Evolutionary conservation across 92 coral and sea anemone species (phyloP).

Genomic region (Pocillopora grandis): DNA sequence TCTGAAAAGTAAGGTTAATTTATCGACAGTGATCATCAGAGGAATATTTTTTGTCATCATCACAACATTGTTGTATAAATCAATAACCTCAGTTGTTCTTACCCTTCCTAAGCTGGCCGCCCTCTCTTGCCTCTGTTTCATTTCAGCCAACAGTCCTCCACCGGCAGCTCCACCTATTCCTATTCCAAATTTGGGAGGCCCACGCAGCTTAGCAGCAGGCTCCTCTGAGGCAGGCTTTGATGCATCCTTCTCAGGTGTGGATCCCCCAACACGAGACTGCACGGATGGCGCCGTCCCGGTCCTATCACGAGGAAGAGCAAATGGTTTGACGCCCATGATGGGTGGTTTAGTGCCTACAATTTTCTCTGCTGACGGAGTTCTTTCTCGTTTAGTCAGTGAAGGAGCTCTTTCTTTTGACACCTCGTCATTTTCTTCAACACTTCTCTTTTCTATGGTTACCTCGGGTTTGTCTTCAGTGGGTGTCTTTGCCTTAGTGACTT

Average conservation of each 20-base stretch:
- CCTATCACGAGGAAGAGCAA: slow-evolving; percentile 69
- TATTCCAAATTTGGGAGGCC: slow-evolving; percentile 97
- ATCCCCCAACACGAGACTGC: slow-evolving; percentile 58
- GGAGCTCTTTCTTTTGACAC: slow-evolving; percentile 6
- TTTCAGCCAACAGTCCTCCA: slow-evolving; percentile 93
- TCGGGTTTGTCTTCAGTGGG: slow-evolving; percentile 20
- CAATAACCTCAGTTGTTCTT: background rate
- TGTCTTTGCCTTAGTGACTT: background rate
- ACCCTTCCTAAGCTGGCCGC: slow-evolving; percentile 70
- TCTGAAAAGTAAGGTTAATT: no score
- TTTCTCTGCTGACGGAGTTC: slow-evolving; percentile 26
- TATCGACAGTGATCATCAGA: no score
- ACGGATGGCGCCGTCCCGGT: slow-evolving; percentile 51
- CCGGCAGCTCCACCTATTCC: slow-evolving; percentile 92
- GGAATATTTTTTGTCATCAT: no score
- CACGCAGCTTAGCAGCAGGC: slow-evolving; percentile 48
- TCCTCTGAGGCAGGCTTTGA: slow-evolving; percentile 25
- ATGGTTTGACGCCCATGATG: slow-evolving; percentile 53
- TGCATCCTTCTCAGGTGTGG: slow-evolving; percentile 8
- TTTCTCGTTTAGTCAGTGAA: slow-evolving; percentile 3
- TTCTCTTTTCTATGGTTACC: slow-evolving; percentile 7
- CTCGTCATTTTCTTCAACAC: background rate
- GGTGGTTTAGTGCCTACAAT: slow-evolving; percentile 31
- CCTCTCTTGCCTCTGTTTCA: slow-evolving; percentile 91
- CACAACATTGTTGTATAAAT: no score